Percentiles rank a stretch among this genome's conserved stretches.
These are phyloP conservation scores for Corella eumyota DNA, from an alignment of 23 tunicate species.

Conservation along the genomic window DNA sequence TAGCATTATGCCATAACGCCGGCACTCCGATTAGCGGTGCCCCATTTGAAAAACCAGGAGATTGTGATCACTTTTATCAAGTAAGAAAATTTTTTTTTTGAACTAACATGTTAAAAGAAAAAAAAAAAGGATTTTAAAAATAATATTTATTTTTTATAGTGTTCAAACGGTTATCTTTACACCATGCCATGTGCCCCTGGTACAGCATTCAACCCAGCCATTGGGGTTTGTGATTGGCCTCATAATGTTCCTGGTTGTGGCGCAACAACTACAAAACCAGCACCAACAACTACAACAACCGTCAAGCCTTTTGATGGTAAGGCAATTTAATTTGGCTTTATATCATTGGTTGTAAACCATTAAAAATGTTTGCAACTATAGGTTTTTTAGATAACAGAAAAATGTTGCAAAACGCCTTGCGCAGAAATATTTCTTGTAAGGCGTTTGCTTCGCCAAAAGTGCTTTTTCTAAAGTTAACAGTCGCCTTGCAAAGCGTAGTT, in stretches of 20 bases:
- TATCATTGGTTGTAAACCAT: too few relatives aligned
- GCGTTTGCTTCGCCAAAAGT: too few relatives aligned
- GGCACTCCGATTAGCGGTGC: constrained; percentile 22
- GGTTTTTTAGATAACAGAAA: too few relatives aligned
- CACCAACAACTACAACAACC: constrained; percentile 14
- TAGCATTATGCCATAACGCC: too few relatives aligned
- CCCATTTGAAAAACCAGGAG: constrained; percentile 28
- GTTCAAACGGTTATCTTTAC: constrained; percentile 26
- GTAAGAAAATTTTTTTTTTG: background rate
- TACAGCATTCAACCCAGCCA: constrained; percentile 36
- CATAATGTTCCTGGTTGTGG: constrained; percentile 37
- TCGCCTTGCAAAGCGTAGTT: too few relatives aligned
- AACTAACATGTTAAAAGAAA: background rate
- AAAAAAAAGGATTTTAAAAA: background rate
- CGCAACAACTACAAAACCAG: too few relatives aligned
- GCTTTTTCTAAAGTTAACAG: too few relatives aligned
- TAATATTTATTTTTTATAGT: too few relatives aligned
- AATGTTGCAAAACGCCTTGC: too few relatives aligned
- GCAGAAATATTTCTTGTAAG: too few relatives aligned
- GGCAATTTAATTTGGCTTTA: too few relatives aligned
- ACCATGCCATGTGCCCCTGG: constrained; percentile 26
- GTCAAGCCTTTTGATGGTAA: constrained; percentile 22
- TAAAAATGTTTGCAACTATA: too few relatives aligned
- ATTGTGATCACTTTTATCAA: constrained; percentile 18
- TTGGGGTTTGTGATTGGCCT: constrained; percentile 35